phyloP scores from a whole-genome alignment of 92 coral and sea anemone genomes.

The Phenganax stokvisi region DNA sequence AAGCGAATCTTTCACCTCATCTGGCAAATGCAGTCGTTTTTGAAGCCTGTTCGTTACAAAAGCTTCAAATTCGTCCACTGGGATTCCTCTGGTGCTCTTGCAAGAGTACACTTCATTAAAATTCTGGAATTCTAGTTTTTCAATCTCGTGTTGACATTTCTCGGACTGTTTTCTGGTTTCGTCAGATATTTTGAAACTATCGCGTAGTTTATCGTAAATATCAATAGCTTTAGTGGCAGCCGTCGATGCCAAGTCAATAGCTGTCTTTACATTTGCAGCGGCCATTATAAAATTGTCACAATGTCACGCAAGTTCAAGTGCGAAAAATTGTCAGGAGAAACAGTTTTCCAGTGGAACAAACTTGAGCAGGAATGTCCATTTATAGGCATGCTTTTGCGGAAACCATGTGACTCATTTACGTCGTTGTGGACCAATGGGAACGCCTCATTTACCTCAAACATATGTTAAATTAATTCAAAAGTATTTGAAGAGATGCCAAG shows the following conservation, averaged over 20 bases:
- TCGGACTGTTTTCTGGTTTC: constrained; percentile 2
- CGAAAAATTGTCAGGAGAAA: too few species aligned
- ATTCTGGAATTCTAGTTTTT: not conserved
- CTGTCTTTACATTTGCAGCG: not conserved
- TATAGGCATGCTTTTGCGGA: not conserved
- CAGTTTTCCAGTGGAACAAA: too few species aligned
- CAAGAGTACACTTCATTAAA: constrained; percentile 19
- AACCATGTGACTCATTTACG: not conserved
- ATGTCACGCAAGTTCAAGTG: too few species aligned
- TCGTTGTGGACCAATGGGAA: not conserved
- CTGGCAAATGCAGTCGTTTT: constrained; percentile 17
- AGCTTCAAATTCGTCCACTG: constrained; percentile 7
- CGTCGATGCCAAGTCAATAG: constrained; percentile 1
- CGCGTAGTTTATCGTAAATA: constrained; percentile 11
- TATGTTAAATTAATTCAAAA: not conserved
- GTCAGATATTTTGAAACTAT: constrained; percentile 5
- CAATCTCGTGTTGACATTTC: constrained; percentile 8
- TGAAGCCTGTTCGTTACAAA: constrained; percentile 18
- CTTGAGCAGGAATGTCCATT: not conserved
- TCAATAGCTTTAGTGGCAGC: constrained; percentile 7
- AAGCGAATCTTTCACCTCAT: constrained; percentile 14
- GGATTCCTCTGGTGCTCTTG: constrained; percentile 28
- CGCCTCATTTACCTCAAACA: not conserved
- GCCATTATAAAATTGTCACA: too few species aligned
- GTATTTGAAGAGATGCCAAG: too few species aligned